phyloP scores from a whole-genome alignment of 1,140 invertebrate species.

The Proales similis region DNA sequence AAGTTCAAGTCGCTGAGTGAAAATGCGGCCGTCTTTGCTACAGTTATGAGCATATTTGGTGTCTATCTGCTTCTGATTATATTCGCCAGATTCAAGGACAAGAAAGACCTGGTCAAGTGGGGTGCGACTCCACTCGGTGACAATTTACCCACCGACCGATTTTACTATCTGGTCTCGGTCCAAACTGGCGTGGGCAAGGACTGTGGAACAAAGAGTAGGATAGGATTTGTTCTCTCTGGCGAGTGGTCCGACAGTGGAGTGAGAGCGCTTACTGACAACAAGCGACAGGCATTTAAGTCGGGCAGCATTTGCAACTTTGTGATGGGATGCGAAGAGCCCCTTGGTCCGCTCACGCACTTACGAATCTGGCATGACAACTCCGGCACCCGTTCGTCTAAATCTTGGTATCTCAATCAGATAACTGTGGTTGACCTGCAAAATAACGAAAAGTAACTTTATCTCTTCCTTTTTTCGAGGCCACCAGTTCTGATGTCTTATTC shows the following conservation, averaged over 20 bases:
- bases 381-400: slow-evolving; percentile 45
- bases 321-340: slow-evolving; percentile 45
- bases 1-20: slow-evolving; percentile 49
- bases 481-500: background rate
- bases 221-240: slow-evolving; percentile 51
- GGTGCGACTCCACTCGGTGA: slow-evolving; percentile 50
- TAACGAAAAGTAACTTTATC: slow-evolving; percentile 45
- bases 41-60: slow-evolving; percentile 53
- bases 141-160: slow-evolving; percentile 50
- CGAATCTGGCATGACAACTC: slow-evolving; percentile 54
- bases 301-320: slow-evolving; percentile 51
- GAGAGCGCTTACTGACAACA: slow-evolving; percentile 45
- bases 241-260: slow-evolving; percentile 49
- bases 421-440: slow-evolving; percentile 50
- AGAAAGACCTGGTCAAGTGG: slow-evolving; percentile 52
- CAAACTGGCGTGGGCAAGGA: slow-evolving; percentile 48
- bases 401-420: slow-evolving; percentile 51
- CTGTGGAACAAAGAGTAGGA: slow-evolving; percentile 46
- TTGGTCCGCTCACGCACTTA: slow-evolving; percentile 49
- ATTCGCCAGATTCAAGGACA: slow-evolving; percentile 56
- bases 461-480: background rate
- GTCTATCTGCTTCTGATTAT: slow-evolving; percentile 54
- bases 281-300: slow-evolving; percentile 45
- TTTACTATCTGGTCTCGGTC: slow-evolving; percentile 50
- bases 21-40: slow-evolving; percentile 52